A percentile compares a stretch with the other conserved stretches of the same genome.
These are phyloP conservation scores for Drosophila sp. DNA, from an alignment of 1,140 invertebrate genomes.

Conservation along the genomic window DNA sequence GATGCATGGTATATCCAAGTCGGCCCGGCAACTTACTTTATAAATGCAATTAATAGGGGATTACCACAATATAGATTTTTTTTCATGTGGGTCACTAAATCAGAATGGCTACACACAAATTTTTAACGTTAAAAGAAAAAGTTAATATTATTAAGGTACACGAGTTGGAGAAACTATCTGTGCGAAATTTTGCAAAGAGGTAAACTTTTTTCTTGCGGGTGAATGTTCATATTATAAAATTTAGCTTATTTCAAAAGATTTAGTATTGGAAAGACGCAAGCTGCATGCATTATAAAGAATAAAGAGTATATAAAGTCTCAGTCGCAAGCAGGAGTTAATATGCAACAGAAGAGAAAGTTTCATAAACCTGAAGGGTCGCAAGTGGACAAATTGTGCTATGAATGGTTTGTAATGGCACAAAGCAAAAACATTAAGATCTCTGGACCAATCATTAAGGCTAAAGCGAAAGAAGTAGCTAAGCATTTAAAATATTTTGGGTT, in stretches of 20 bases:
- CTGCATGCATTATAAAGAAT: not conserved
- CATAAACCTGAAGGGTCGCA: not conserved
- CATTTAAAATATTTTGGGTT: not conserved
- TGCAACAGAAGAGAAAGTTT: not conserved
- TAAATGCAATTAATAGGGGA: no score
- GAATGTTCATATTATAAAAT: not conserved
- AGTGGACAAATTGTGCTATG: not conserved
- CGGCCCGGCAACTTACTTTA: no score
- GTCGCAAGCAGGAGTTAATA: not conserved
- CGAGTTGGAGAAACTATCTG: not conserved
- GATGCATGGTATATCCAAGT: no score
- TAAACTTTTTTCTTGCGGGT: not conserved
- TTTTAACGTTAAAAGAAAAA: not conserved
- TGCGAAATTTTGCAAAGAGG: not conserved
- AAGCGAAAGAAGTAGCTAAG: not conserved
- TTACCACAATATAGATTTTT: no score
- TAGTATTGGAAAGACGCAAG: constrained; percentile 3
- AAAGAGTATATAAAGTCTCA: not conserved
- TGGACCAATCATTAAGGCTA: not conserved
- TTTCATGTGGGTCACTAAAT: not conserved
- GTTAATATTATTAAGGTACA: not conserved
- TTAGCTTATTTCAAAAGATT: not conserved
- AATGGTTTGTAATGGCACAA: not conserved
- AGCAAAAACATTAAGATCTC: not conserved
- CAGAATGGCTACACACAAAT: not conserved